Conservation (phyloP, 1,140 invertebrate genomes). For the Parapsyche elsis region DNA sequence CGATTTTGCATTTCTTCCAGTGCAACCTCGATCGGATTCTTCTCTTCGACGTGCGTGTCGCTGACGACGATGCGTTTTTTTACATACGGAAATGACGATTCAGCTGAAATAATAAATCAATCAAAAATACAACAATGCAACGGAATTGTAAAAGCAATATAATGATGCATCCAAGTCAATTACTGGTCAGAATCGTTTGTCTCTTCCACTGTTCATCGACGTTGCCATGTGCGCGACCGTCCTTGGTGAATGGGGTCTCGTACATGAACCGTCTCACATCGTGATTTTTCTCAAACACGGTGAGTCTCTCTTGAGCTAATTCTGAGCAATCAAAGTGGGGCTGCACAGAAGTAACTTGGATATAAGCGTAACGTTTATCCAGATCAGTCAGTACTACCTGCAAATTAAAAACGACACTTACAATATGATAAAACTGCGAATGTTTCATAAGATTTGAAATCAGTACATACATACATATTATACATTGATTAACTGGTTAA, state of each 20-base stretch:
- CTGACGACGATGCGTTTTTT: constrained; percentile 86
- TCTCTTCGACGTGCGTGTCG: constrained; percentile 78
- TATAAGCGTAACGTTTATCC: constrained; percentile 87
- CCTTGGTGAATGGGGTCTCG: constrained; percentile 91
- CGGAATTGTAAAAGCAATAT: neutral
- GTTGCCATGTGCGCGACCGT: constrained; percentile 80
- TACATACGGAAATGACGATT: constrained; percentile 90
- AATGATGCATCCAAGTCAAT: constrained; percentile 52
- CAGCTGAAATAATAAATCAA: constrained; percentile 68
- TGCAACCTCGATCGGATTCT: constrained; percentile 93
- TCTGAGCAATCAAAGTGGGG: constrained; percentile 56
- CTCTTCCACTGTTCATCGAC: constrained; percentile 91
- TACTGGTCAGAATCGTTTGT: constrained; percentile 86
- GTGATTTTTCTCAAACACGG: constrained; percentile 89
- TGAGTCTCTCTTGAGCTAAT: constrained; percentile 65
- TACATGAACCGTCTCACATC: constrained; percentile 90
- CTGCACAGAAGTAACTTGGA: constrained; percentile 83
- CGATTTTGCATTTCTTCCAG: constrained; percentile 91
- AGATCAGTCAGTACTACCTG: constrained; percentile 82
- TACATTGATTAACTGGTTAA: too few relatives aligned
- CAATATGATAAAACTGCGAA: too few relatives aligned
- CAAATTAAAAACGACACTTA: constrained; percentile 10
- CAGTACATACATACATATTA: too few relatives aligned
- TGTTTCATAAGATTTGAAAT: too few relatives aligned
- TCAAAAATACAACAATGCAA: constrained; percentile 1